A percentile compares a stretch with the other conserved stretches of the same genome.
Evolutionary conservation across 2,797 vertebrate species (phyloP).

Genomic region (Smutsia gigantea): DNA sequence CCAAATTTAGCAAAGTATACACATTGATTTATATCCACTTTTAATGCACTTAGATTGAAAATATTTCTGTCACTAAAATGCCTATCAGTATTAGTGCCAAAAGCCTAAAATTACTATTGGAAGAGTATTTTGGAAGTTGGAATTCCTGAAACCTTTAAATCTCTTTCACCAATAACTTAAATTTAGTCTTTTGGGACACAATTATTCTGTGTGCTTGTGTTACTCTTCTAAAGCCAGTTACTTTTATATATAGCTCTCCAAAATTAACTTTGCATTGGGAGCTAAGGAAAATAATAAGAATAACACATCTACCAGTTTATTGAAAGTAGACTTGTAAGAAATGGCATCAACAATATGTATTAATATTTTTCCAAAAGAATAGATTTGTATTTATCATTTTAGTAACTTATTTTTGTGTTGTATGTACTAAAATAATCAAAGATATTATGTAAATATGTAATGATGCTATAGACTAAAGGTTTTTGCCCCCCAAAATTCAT

Average conservation of each 20-base stretch:
- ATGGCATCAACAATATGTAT: not conserved
- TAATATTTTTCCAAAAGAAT: not conserved
- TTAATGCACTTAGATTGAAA: conserved; percentile 46
- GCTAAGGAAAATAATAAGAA: not conserved
- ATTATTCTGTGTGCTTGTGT: conserved; percentile 45
- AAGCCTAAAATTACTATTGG: not conserved
- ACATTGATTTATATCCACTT: not conserved
- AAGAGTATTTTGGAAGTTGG: conserved; percentile 19
- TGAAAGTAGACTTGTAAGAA: conserved; percentile 38
- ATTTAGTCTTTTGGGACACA: conserved; percentile 51
- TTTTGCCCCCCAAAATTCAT: not conserved
- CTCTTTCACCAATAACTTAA: conserved; percentile 38
- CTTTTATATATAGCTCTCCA: not conserved
- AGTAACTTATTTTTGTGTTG: not conserved
- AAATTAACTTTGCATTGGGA: conserved; percentile 29
- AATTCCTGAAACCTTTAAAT: conserved; percentile 9
- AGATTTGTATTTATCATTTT: not conserved
- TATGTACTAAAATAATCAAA: not conserved
- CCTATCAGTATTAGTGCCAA: conserved; percentile 18
- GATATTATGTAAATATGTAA: not conserved
- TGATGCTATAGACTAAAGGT: not conserved
- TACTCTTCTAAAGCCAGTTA: not conserved
- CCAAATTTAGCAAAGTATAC: conserved; percentile 42
- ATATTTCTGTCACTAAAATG: conserved; percentile 45
- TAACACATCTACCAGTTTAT: not conserved